These are phyloP conservation scores for Silvanus unidentatus DNA, from an alignment of 2,888 invertebrate genomes.

Conservation along the genomic window DNA sequence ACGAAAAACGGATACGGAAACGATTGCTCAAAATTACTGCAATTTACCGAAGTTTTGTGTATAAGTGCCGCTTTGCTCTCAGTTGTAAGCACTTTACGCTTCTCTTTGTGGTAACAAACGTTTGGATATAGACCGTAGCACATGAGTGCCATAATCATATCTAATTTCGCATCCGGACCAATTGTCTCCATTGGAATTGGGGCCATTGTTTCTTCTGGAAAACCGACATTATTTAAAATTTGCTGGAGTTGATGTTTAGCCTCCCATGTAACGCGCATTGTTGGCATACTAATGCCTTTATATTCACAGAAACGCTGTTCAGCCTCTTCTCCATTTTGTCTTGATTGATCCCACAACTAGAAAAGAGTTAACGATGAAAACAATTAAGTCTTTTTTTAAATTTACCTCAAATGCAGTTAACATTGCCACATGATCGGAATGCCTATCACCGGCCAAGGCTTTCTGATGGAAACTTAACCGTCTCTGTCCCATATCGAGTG, in stretches of 20 bases:
- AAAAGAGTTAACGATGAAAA: conserved; percentile 12
- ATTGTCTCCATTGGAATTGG: conserved; percentile 69
- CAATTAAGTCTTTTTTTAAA: background rate
- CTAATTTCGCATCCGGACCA: conserved; percentile 72
- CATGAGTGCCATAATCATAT: conserved; percentile 78
- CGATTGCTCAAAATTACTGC: conserved; percentile 71
- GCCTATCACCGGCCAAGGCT: conserved; percentile 77
- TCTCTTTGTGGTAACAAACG: conserved; percentile 92
- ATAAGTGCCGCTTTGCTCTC: conserved; percentile 93
- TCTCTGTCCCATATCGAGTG: conserved; percentile 67
- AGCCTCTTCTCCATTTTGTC: conserved; percentile 63
- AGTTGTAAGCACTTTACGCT: conserved; percentile 90
- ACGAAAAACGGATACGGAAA: conserved; percentile 95
- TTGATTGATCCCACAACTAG: conserved; percentile 66
- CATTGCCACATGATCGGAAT: conserved; percentile 94
- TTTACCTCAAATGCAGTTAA: conserved; percentile 78
- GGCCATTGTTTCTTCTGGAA: conserved; percentile 81
- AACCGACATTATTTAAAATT: conserved; percentile 66
- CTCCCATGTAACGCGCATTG: conserved; percentile 85
- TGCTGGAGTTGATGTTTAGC: conserved; percentile 67
- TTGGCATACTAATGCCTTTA: conserved; percentile 80
- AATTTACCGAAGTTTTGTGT: conserved; percentile 96
- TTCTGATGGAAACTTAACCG: conserved; percentile 80
- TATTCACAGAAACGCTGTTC: conserved; percentile 85
- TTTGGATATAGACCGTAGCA: conserved; percentile 94